Conservation (phyloP, 2,888 invertebrate species). For the Luperina testacea region DNA sequence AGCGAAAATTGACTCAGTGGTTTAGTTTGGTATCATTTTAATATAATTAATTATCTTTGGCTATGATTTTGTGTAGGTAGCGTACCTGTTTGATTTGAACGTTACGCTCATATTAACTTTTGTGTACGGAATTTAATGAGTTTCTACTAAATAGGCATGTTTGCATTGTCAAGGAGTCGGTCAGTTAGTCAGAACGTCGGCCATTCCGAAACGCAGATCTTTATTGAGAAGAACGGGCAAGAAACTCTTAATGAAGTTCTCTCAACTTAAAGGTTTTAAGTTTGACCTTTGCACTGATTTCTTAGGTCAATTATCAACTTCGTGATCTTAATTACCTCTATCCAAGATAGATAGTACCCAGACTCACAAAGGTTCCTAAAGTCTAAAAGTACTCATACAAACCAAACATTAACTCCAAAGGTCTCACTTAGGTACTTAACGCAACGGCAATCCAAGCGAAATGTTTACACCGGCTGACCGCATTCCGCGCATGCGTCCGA, state of each 20-base stretch:
- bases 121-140: not conserved
- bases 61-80: not conserved
- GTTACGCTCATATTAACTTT: not conserved
- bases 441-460: slow-evolving; percentile 59
- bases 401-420: slow-evolving; percentile 52
- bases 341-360: not conserved
- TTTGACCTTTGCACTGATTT: not conserved
- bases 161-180: not conserved
- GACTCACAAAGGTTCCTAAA: slow-evolving; percentile 16
- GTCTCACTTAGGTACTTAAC: slow-evolving; percentile 54
- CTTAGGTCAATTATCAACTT: not conserved
- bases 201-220: not conserved
- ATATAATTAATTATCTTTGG: not conserved
- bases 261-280: not conserved
- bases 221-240: not conserved
- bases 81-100: not conserved
- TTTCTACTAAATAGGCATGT: not conserved
- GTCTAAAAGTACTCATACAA: slow-evolving; percentile 16
- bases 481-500: slow-evolving; percentile 77
- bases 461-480: slow-evolving; percentile 77
- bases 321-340: not conserved
- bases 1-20: slow-evolving; percentile 25
- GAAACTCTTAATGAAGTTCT: not conserved
- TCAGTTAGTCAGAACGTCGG: not conserved
- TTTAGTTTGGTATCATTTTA: slow-evolving; percentile 7